A percentile compares a stretch with the other conserved stretches of the same genome.
phyloP scores from a whole-genome alignment of 1,140 invertebrate genomes.

The Hormaphis cornu region DNA sequence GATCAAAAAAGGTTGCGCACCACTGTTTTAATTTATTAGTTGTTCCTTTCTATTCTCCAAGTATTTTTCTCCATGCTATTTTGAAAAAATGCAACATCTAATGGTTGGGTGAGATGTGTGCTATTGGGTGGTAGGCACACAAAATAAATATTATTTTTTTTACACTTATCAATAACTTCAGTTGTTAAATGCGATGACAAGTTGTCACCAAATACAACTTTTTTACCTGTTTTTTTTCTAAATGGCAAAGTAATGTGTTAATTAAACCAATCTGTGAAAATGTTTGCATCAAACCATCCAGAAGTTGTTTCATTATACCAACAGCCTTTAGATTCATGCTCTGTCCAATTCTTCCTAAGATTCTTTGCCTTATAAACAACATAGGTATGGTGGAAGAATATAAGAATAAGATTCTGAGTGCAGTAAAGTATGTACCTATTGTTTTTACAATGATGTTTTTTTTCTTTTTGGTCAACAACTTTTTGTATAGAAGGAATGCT shows the following conservation, averaged over 20 bases:
- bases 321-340: conserved; percentile 39
- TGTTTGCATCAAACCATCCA: conserved; percentile 33
- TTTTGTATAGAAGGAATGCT: no score
- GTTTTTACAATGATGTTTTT: no score
- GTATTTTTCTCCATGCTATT: conserved; percentile 41
- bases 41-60: conserved; percentile 39
- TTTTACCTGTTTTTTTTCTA: conserved; percentile 26
- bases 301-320: conserved; percentile 34
- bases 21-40: neutral
- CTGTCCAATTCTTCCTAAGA: conserved; percentile 41
- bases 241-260: conserved; percentile 20
- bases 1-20: no score
- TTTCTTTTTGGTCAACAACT: no score
- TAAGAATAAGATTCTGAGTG: no score
- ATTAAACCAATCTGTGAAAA: conserved; percentile 20
- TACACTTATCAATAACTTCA: conserved; percentile 39
- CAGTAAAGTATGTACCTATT: no score
- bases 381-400: conserved; percentile 40
- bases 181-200: conserved; percentile 41
- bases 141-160: conserved; percentile 42
- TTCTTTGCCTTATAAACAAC: conserved; percentile 42
- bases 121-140: conserved; percentile 42
- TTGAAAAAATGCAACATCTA: conserved; percentile 45
- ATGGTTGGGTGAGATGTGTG: conserved; percentile 43
- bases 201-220: conserved; percentile 42